A percentile compares a stretch with the other conserved stretches of the same genome.
Evolutionary conservation across 2,888 invertebrate species (phyloP).

Genomic region (Thelaira solivaga): DNA sequence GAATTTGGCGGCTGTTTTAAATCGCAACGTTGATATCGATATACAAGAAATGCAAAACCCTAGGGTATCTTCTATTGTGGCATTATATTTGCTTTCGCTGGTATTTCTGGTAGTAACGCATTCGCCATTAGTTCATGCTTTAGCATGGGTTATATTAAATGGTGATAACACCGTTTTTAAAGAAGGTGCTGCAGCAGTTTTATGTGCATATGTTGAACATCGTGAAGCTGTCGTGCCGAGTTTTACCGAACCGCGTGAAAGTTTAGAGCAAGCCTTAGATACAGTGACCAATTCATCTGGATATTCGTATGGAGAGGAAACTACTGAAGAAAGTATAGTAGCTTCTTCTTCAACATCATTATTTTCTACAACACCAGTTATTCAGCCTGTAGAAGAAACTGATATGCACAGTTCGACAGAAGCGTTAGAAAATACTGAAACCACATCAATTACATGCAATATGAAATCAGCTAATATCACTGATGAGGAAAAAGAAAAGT

Average conservation of each 20-base stretch:
- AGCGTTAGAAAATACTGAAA: slow-evolving; percentile 59
- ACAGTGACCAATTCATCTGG: slow-evolving; percentile 70
- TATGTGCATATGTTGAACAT: slow-evolving; percentile 82
- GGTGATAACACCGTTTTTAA: slow-evolving; percentile 86
- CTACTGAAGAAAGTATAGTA: slow-evolving; percentile 63
- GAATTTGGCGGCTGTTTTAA: slow-evolving; percentile 82
- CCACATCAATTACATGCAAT: slow-evolving; percentile 26
- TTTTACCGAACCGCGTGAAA: slow-evolving; percentile 85
- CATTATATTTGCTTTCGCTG: slow-evolving; percentile 93
- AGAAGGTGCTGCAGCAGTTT: slow-evolving; percentile 83
- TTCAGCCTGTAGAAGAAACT: slow-evolving; percentile 57
- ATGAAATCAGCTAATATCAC: slow-evolving; percentile 85
- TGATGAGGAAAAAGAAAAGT: slow-evolving; percentile 93
- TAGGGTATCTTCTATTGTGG: slow-evolving; percentile 92
- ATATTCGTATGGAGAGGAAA: slow-evolving; percentile 67
- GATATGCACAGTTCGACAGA: slow-evolving; percentile 53
- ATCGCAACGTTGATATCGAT: slow-evolving; percentile 79
- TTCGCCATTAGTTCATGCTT: slow-evolving; percentile 90
- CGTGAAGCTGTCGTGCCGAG: slow-evolving; percentile 80
- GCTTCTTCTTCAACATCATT: slow-evolving; percentile 22
- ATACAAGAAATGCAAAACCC: slow-evolving; percentile 81
- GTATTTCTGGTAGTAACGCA: slow-evolving; percentile 96
- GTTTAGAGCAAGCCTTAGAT: slow-evolving; percentile 86
- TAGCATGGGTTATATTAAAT: slow-evolving; percentile 92
- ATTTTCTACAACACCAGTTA: slow-evolving; percentile 59